Percentiles rank a stretch among this genome's conserved stretches.
Evolutionary conservation across 1,140 invertebrate species (phyloP).

Genomic region (Drosophila paulistorum): DNA sequence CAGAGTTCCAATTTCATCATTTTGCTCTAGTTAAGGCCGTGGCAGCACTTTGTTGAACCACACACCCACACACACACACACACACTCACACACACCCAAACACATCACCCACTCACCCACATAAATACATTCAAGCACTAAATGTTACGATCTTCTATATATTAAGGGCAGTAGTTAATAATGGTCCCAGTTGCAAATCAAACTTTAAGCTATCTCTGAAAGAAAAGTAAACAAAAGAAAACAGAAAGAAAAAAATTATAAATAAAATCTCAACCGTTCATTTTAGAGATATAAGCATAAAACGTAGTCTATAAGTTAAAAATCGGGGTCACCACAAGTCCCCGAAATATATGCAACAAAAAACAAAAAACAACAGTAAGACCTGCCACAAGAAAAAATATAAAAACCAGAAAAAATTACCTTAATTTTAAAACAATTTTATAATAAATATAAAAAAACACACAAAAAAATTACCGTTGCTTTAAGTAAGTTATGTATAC

Average conservation of each 20-base stretch:
- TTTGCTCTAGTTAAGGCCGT: constrained; percentile 61
- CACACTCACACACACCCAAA: constrained; percentile 32
- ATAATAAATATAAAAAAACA: constrained; percentile 56
- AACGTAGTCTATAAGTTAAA: constrained; percentile 44
- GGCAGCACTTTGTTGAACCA: constrained; percentile 68
- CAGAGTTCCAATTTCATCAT: constrained; percentile 58
- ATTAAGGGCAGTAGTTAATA: constrained; percentile 64
- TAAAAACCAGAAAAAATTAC: constrained; percentile 41
- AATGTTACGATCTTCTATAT: constrained; percentile 74
- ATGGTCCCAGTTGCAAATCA: constrained; percentile 70
- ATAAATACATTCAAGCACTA: constrained; percentile 56
- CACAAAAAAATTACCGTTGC: constrained; percentile 53
- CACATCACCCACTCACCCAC: constrained; percentile 28
- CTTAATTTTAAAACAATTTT: constrained; percentile 63
- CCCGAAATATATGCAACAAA: constrained; percentile 25
- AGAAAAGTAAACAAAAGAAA: constrained; percentile 49
- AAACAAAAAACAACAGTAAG: constrained; percentile 62
- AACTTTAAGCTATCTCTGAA: constrained; percentile 55
- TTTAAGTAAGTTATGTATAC: constrained; percentile 67
- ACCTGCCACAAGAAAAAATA: constrained; percentile 66
- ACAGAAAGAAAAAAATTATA: constrained; percentile 17
- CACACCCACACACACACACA: constrained; percentile 3
- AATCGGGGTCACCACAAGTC: constrained; percentile 16
- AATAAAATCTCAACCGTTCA: constrained; percentile 50
- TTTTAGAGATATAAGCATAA: constrained; percentile 32